Base-by-base conservation (phyloP, 1,140 invertebrate genomes). In the Tetranychus cinnabarinus region DNA sequence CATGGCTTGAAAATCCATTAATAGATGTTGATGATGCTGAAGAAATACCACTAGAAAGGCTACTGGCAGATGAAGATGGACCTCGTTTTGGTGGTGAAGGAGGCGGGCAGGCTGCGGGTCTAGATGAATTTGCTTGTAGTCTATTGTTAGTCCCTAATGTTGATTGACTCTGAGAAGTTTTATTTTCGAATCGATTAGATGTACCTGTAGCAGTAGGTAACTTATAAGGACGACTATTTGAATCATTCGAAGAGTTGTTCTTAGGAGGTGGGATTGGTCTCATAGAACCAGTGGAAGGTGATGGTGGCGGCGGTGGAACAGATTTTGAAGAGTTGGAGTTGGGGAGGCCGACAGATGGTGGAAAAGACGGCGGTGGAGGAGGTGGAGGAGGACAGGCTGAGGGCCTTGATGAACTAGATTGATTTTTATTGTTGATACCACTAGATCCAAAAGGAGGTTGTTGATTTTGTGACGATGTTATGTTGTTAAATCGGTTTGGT, bases 231-330 rank as follows among this genome's bases (percentile, higher is more conserved):
- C 23, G 23, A 23, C 23, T 23, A 23, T 23, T 23, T 23, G 23
- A 23, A 23, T 23, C 23, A 36, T n/a, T 46, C 31, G 31, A 13
- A 39, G n/a, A 39, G 3, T 33, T 34, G 45, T 60, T 60, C 10
- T 54, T 23, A 23, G 60, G 60, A 31, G 60, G 60, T 31, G 60
- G 45, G 6, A 54, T 50, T 10, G 60, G 60, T 56, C 56, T 61
- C 12, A 56, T 15, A 12, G 7, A n/a, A 6, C 12, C n/a, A 23
- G 23, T 23, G 23, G 23, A 23, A 23, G 23, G 23, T 23, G 23
- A 23, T 23, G 57, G 57, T 8, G 57, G 57, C 12, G 57, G 57
- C 4, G 57, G 57, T 42, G 48, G 39, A 10, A 42, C 10, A 10
- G 10, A 42, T 42, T 42, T 42, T 42, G 39, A 42, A 10, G 5